Evolutionary conservation across 2,888 invertebrate species (phyloP).

Genomic region (Noctua fimbriata): DNA sequence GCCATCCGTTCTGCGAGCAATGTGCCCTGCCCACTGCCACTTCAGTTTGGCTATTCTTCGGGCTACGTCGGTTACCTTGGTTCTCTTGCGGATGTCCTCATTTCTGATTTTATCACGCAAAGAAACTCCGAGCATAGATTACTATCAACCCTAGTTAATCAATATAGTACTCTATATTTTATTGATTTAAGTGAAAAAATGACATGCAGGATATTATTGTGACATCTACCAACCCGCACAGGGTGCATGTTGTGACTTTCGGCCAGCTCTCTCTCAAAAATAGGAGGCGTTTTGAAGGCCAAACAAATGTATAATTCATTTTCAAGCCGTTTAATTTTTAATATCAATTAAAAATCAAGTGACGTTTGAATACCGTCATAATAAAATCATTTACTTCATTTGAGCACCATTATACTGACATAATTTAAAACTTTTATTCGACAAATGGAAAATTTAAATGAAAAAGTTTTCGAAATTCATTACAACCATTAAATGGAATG

Average conservation of each 20-base stretch:
- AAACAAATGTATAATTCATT: background rate
- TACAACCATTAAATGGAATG: constrained; percentile 6
- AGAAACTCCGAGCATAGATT: too few species aligned
- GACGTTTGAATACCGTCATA: background rate
- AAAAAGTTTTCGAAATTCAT: constrained; percentile 36
- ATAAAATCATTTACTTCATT: constrained; percentile 11
- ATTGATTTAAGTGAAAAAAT: too few species aligned
- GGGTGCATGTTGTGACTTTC: background rate
- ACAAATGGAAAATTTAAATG: constrained; percentile 23
- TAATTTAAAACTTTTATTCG: constrained; percentile 19
- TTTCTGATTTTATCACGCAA: too few species aligned
- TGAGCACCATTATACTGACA: background rate
- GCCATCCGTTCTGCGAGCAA: too few species aligned
- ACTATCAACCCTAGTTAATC: too few species aligned
- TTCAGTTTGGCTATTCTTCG: too few species aligned
- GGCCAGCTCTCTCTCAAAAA: background rate
- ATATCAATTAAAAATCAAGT: background rate
- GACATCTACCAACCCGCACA: background rate
- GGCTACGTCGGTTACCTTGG: too few species aligned
- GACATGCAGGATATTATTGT: background rate
- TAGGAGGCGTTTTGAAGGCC: background rate
- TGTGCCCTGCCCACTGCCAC: too few species aligned
- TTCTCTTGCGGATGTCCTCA: too few species aligned
- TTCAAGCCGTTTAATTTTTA: background rate
- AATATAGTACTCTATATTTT: too few species aligned